Evolutionary conservation across 1,140 invertebrate genomes (phyloP).

Genomic region (Danaus melanippus): DNA sequence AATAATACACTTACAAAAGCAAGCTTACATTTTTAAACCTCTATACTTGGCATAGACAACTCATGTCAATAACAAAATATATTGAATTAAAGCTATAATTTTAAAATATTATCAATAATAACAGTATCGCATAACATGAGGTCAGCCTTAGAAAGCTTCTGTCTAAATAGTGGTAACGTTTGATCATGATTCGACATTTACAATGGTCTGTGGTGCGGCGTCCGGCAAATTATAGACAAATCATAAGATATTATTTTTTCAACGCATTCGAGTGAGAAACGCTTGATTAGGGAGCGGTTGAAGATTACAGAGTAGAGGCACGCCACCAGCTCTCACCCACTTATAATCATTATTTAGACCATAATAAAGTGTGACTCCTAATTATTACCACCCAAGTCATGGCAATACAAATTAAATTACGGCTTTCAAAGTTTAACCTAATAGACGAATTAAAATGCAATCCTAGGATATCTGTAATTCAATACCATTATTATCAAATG

Average conservation of each 20-base stretch:
- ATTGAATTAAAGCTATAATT: neutral
- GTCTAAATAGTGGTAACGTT: constrained; percentile 49
- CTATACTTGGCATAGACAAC: neutral
- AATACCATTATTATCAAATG: neutral
- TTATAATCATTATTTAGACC: constrained; percentile 62
- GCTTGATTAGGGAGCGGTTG: constrained; percentile 64
- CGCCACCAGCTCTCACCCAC: constrained; percentile 58
- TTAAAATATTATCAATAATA: constrained; percentile 13
- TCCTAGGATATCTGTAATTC: neutral
- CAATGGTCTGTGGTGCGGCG: neutral
- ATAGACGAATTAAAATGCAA: too few relatives aligned
- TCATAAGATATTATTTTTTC: constrained; percentile 66
- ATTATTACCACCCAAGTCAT: constrained; percentile 58
- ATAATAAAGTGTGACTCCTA: constrained; percentile 62
- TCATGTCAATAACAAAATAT: neutral
- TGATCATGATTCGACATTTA: constrained; percentile 19
- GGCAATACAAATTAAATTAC: neutral
- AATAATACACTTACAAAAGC: neutral
- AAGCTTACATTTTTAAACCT: neutral
- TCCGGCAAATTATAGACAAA: constrained; percentile 49
- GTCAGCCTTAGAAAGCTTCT: constrained; percentile 37
- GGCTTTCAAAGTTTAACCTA: too few relatives aligned
- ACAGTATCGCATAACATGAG: constrained; percentile 18
- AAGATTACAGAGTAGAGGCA: constrained; percentile 61
- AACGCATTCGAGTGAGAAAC: constrained; percentile 68